Evolutionary conservation across 2,888 invertebrate genomes (phyloP).

Genomic region (Arge pagana): DNA sequence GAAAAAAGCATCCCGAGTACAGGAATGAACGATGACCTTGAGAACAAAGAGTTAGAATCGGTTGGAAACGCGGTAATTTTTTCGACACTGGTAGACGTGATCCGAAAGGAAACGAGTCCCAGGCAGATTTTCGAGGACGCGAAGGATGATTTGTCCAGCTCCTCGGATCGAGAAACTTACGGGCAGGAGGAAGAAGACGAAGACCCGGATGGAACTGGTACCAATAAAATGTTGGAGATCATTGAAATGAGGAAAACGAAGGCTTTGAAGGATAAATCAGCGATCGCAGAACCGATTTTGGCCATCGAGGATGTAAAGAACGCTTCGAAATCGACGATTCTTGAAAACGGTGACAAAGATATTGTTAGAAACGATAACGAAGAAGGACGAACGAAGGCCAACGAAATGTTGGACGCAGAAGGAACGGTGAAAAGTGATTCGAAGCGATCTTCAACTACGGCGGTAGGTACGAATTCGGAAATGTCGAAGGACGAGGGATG

Average conservation of each 20-base stretch:
- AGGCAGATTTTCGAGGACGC: constrained; percentile 58
- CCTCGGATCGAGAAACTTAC: background rate
- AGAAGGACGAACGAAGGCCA: background rate
- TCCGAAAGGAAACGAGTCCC: constrained; percentile 55
- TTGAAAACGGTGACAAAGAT: no score
- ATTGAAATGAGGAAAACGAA: constrained; percentile 48
- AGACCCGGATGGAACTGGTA: constrained; percentile 13
- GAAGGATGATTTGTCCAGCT: constrained; percentile 18
- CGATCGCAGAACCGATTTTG: background rate
- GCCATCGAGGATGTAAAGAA: constrained; percentile 32
- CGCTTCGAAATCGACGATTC: constrained; percentile 15
- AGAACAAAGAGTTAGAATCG: background rate
- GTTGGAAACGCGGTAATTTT: constrained; percentile 58
- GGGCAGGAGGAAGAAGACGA: background rate
- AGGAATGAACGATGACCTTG: background rate
- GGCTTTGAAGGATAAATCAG: constrained; percentile 29
- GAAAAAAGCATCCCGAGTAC: background rate
- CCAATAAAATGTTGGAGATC: constrained; percentile 49
- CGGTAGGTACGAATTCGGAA: constrained; percentile 25
- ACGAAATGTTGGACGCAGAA: background rate
- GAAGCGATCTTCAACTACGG: constrained; percentile 14
- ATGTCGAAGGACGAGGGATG: constrained; percentile 14
- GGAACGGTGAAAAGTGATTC: background rate
- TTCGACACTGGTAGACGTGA: constrained; percentile 61
- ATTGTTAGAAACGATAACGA: no score